Evolutionary conservation across 2,888 invertebrate genomes (phyloP).

Genomic region (Conistra vaccinii): DNA sequence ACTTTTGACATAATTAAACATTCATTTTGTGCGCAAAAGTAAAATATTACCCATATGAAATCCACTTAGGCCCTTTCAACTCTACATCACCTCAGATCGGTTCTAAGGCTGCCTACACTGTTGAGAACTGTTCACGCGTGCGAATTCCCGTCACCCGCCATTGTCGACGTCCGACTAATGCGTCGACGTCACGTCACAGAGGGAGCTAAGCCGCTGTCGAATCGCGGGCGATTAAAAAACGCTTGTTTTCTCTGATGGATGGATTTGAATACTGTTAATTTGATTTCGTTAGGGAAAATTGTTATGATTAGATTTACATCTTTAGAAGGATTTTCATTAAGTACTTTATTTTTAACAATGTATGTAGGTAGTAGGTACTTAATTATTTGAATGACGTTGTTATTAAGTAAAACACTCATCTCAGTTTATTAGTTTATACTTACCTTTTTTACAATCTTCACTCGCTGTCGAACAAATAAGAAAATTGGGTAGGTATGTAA

Average conservation of each 20-base stretch:
- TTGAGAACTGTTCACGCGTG: constrained; percentile 77
- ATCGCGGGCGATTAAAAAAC: constrained; percentile 77
- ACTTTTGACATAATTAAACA: background rate
- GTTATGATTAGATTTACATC: constrained; percentile 2
- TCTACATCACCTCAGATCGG: constrained; percentile 34
- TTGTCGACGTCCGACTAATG: constrained; percentile 79
- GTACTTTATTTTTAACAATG: no score
- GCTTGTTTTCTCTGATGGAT: constrained; percentile 73
- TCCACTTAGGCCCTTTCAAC: constrained; percentile 50
- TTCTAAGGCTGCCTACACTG: constrained; percentile 74
- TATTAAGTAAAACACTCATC: no score
- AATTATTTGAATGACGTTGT: background rate
- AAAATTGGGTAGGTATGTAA: no score
- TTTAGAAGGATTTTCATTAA: background rate
- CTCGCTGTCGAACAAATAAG: no score
- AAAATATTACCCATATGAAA: constrained; percentile 13
- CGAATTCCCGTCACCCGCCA: constrained; percentile 74
- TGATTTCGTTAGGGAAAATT: constrained; percentile 42
- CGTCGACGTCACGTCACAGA: constrained; percentile 68
- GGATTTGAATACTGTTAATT: constrained; percentile 60
- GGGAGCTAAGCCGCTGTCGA: constrained; percentile 57
- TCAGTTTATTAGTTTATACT: no score
- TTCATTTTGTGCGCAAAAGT: no score
- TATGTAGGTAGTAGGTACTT: background rate
- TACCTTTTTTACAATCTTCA: no score